Evolutionary conservation across 92 coral and sea anemone genomes (phyloP).

Genomic region (Porites evermanni): DNA sequence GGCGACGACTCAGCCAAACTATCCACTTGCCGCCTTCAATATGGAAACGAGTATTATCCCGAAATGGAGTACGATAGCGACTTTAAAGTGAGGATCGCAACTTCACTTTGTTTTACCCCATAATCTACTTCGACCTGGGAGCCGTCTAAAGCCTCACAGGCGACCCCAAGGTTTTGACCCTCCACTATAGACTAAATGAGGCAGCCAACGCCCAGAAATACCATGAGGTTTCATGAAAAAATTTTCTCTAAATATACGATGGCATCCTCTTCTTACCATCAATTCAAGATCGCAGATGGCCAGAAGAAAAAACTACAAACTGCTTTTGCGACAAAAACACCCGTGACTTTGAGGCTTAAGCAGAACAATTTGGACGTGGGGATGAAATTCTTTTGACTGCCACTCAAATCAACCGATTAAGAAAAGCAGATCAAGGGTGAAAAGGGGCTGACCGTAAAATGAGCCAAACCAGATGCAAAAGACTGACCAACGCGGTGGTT

Average conservation of each 20-base stretch:
- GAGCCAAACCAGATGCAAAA: too few relatives aligned
- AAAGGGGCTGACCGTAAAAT: too few relatives aligned
- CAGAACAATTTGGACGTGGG: too few relatives aligned
- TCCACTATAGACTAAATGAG: neutral
- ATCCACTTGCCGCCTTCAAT: neutral
- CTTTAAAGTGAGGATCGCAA: neutral
- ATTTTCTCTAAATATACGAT: neutral
- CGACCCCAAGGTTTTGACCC: neutral
- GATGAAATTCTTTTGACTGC: too few relatives aligned
- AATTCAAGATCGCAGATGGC: too few relatives aligned
- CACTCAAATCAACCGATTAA: too few relatives aligned
- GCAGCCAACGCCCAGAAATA: neutral
- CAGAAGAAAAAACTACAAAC: too few relatives aligned
- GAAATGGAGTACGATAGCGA: neutral
- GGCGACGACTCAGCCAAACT: neutral
- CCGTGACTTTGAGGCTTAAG: too few relatives aligned
- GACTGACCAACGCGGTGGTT: too few relatives aligned
- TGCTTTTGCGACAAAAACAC: too few relatives aligned
- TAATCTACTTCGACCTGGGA: conserved; percentile 9
- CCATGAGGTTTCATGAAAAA: neutral
- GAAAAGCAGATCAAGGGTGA: too few relatives aligned
- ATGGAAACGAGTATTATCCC: neutral
- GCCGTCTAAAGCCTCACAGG: neutral
- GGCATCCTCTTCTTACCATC: too few relatives aligned
- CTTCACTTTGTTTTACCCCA: neutral